Percentiles rank a stretch among this genome's conserved stretches.
These are phyloP conservation scores for Acrossocheilus fasciatus DNA, from an alignment of 2,797 vertebrate species.

Conservation along the genomic window DNA sequence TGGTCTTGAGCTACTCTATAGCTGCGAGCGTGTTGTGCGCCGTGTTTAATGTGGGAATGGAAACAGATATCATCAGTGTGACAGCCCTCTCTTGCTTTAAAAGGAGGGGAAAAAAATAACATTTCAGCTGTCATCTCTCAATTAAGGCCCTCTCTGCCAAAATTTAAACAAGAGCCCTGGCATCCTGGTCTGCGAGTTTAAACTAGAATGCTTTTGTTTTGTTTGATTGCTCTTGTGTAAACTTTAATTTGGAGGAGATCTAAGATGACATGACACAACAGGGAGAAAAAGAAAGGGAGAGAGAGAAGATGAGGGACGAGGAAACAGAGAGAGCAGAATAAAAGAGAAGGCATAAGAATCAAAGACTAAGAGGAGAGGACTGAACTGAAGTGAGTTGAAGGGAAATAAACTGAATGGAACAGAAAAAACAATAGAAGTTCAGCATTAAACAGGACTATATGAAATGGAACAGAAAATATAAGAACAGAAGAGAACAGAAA, in stretches of 20 bases:
- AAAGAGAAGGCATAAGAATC: neutral
- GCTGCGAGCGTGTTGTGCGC: conserved; percentile 11
- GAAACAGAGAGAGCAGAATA: neutral
- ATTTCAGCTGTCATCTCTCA: conserved; percentile 63
- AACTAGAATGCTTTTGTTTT: conserved; percentile 65
- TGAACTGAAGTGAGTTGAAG: neutral
- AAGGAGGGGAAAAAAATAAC: conserved; percentile 43
- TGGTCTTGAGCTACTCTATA: neutral
- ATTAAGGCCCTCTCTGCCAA: conserved; percentile 48
- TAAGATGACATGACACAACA: conserved; percentile 65
- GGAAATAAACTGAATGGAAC: neutral
- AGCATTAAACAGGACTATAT: neutral
- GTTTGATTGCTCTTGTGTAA: conserved; percentile 71
- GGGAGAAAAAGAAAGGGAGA: conserved; percentile 4
- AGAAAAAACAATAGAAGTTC: neutral
- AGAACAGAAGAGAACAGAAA: neutral
- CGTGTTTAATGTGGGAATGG: conserved; percentile 45
- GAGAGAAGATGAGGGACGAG: neutral
- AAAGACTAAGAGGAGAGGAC: conserved; percentile 8
- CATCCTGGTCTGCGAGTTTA: conserved; percentile 63
- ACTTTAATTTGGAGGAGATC: conserved; percentile 70
- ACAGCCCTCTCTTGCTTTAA: conserved; percentile 34
- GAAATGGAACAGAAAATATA: neutral
- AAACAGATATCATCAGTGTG: conserved; percentile 36
- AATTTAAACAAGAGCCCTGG: conserved; percentile 31